Percentiles rank a stretch among this genome's conserved stretches.
Conservation (phyloP, 1,140 invertebrate species). For the Condylostylus longicornis region DNA sequence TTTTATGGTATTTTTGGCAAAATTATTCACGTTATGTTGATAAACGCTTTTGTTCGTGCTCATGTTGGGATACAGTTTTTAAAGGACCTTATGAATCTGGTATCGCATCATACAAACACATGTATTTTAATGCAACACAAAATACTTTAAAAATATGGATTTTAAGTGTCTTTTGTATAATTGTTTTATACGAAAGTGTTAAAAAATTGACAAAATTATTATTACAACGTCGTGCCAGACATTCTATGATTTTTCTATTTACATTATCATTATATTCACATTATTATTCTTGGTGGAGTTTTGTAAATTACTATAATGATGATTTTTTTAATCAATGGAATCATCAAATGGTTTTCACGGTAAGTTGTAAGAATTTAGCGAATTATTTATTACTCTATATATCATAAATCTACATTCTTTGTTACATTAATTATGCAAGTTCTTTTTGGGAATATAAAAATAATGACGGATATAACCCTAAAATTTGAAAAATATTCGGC, state of each 20-base stretch:
- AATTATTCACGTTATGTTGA: constrained; percentile 52
- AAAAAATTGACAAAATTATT: constrained; percentile 45
- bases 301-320: constrained; percentile 73
- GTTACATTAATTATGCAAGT: no score
- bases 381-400: neutral
- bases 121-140: constrained; percentile 67
- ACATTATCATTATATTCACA: constrained; percentile 58
- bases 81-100: constrained; percentile 68
- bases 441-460: no score
- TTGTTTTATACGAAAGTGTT: constrained; percentile 54
- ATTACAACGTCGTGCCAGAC: constrained; percentile 39
- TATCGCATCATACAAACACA: constrained; percentile 59
- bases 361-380: constrained; percentile 14
- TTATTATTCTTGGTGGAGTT: constrained; percentile 73
- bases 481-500: no score
- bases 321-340: constrained; percentile 64
- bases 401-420: no score
- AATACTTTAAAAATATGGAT: constrained; percentile 67
- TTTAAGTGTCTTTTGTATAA: constrained; percentile 46
- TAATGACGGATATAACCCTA: no score
- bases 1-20: constrained; percentile 54
- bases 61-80: constrained; percentile 68
- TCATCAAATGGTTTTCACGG: constrained; percentile 59
- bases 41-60: constrained; percentile 52
- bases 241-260: constrained; percentile 56